Conservation (phyloP, 2,797 vertebrate genomes). For the Dendrocincla tyrannina region DNA sequence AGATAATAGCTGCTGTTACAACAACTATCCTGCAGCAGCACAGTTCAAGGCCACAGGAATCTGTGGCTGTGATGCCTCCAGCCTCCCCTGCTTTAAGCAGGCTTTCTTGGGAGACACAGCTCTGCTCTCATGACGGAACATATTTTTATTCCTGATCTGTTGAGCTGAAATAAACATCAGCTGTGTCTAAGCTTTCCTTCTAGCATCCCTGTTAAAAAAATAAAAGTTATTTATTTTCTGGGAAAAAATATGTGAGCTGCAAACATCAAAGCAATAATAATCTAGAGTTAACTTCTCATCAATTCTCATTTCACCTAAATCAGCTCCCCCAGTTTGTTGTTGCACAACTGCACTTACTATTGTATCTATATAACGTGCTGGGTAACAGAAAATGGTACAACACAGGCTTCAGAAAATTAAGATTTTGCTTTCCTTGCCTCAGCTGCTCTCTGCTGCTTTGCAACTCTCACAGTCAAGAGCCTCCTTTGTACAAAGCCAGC, state of each 20-base stretch:
- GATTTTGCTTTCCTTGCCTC: background rate
- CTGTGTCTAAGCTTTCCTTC: background rate
- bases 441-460: background rate
- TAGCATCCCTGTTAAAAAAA: background rate
- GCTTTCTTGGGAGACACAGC: background rate
- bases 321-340: background rate
- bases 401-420: background rate
- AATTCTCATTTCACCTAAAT: background rate
- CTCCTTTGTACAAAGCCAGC: background rate
- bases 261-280: background rate
- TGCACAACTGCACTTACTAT: background rate
- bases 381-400: background rate
- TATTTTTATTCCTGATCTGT: background rate
- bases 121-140: accelerated
- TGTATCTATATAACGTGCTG: background rate
- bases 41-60: background rate
- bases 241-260: background rate
- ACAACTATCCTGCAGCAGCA: background rate
- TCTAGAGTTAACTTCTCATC: background rate
- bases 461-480: background rate
- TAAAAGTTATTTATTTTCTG: background rate
- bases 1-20: background rate
- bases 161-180: background rate
- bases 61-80: background rate
- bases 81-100: background rate